Base-by-base conservation (phyloP, 2,797 vertebrate species). In the Megalops cyprinoides region DNA sequence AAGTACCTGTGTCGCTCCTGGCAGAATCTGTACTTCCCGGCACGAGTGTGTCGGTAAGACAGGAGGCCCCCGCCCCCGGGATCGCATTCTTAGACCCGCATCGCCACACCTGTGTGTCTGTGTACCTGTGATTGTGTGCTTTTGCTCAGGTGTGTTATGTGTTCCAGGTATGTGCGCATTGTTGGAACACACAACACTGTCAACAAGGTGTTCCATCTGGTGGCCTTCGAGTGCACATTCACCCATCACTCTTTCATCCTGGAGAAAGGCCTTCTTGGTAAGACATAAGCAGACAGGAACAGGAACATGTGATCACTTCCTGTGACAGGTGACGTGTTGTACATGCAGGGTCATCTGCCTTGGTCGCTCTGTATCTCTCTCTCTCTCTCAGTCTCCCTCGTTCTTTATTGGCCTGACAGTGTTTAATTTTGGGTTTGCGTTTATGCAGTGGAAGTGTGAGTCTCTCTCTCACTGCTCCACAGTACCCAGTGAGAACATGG, bases 171-270 rank as follows among this genome's bases (percentile, higher is more conserved):
- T 78, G 95, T 99, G 85, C 96, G 98, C 86, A 96, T 99, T 46
- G 97, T 99, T 82, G 98, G 98, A 53, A 99, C 98, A 23, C 97
- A 99, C 89, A 99, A 99, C 91, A 99, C 98, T 0, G 97, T 99
- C 85, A 99, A 99, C 93, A 99, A 99, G 92, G 97, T 99, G 84
- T 99, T 99, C 91, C 98, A 99, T 87, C 95, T 99, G n/a, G 98
- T 99, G 89, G 97, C 98, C 53, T 98, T 99, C 79, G 98, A 99
- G 84, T 99, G 98, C 86, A 98, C 98, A 97, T 99, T 96, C 93
- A 98, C 97, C 12, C 94, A 95, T 91, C 96, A 93, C 87, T 87
- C 94, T 0, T 98, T 96, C 58, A 96, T 94, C 20, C 93, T 99
- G 85, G 98, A 99, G 84, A 95, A 94, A 67, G 97, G 97, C 0